Percentiles rank a stretch among this genome's conserved stretches.
Conservation (phyloP, 2,797 vertebrate genomes). For the Cygnus olor region DNA sequence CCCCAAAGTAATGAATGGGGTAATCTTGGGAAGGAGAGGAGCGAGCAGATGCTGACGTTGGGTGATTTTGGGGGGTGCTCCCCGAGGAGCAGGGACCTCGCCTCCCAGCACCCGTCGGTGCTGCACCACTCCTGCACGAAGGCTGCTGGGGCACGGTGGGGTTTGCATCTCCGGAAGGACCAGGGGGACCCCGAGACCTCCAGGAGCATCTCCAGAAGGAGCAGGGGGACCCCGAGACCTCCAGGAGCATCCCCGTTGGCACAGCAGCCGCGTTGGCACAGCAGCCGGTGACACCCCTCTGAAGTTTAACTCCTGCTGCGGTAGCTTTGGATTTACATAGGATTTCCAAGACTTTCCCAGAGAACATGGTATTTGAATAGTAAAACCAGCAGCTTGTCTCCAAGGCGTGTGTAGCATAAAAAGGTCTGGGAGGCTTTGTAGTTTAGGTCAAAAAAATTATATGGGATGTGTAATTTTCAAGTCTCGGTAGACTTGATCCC, state of each 20-base stretch:
- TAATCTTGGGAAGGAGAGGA: neutral
- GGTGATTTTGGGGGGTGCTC: neutral
- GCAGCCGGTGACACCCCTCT: neutral
- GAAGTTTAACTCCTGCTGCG: neutral
- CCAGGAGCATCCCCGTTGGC: neutral
- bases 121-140: neutral
- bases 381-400: neutral
- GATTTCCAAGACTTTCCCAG: neutral
- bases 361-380: neutral
- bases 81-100: no score
- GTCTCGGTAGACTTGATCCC: neutral
- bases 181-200: neutral
- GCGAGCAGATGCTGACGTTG: accelerated
- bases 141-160: neutral
- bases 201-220: neutral
- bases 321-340: accelerated
- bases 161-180: neutral
- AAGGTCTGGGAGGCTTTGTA: neutral
- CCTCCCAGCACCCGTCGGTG: no score
- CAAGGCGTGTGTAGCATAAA: accelerated
- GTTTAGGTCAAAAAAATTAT: neutral
- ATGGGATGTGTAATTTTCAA: neutral
- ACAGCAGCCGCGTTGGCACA: accelerated
- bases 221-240: neutral
- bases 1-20: neutral